Percentiles rank a stretch among this genome's conserved stretches.
Conservation (phyloP, 2,888 invertebrate species). For the Xestia sexstrigata region DNA sequence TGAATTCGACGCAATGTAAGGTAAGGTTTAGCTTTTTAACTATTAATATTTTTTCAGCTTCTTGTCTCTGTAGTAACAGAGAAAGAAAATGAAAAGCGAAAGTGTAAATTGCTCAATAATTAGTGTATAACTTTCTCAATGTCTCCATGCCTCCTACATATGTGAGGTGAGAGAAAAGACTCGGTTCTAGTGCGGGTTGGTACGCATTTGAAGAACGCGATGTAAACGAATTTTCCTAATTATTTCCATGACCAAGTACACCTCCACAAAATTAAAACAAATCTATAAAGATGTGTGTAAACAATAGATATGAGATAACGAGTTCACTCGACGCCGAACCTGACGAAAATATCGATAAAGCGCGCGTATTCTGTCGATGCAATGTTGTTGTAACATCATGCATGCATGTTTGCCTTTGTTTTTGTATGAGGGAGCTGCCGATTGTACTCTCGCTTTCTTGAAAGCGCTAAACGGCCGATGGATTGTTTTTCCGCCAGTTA, state of each 20-base stretch:
- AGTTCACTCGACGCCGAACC: slow-evolving; percentile 21
- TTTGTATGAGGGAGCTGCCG: background rate
- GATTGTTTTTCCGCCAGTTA: too few species aligned
- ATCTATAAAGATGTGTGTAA: background rate
- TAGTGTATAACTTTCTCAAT: background rate
- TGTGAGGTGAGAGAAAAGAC: background rate
- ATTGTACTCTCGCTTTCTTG: background rate
- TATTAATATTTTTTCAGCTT: background rate
- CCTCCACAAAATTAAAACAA: slow-evolving; percentile 19
- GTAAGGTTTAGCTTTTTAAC: background rate
- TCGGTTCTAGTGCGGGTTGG: background rate
- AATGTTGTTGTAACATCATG: slow-evolving; percentile 19
- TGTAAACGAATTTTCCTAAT: background rate
- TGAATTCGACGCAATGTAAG: background rate
- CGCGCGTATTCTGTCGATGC: background rate
- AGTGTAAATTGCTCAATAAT: background rate
- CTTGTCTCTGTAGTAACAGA: background rate
- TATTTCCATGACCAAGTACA: background rate
- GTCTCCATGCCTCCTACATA: background rate
- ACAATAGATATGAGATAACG: slow-evolving; percentile 27
- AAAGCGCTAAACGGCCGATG: background rate
- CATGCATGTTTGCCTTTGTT: background rate
- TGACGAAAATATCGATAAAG: slow-evolving; percentile 29
- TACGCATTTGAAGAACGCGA: background rate
- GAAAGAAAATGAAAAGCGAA: background rate